A percentile compares a stretch with the other conserved stretches of the same genome.
phyloP scores from a whole-genome alignment of 2,113 vertebrate species.

The Origma solitaria region DNA sequence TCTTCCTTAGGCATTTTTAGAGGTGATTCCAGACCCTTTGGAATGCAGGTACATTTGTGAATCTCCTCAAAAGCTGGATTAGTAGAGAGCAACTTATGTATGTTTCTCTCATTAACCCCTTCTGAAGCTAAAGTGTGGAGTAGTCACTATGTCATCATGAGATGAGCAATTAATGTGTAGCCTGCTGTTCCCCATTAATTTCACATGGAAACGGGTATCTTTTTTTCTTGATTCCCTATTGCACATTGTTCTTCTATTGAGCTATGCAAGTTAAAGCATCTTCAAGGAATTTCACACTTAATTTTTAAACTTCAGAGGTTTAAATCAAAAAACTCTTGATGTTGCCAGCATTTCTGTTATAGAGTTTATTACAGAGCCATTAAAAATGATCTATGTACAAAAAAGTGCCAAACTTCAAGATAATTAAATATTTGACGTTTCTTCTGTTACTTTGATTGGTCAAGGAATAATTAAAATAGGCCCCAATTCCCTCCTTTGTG shows the following conservation, averaged over 20 bases:
- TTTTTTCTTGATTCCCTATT: not conserved
- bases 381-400: not conserved
- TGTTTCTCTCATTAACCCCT: not conserved
- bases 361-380: not conserved
- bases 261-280: not conserved
- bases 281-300: not conserved
- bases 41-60: fast-evolving
- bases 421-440: not conserved
- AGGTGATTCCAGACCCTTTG: not conserved
- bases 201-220: not conserved
- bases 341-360: not conserved
- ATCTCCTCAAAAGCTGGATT: not conserved
- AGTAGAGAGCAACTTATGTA: not conserved
- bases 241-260: not conserved
- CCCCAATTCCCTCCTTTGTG: not conserved
- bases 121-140: not conserved
- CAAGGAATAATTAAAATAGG: not conserved
- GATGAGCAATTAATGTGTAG: not conserved
- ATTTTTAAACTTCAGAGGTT: not conserved
- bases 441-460: not conserved
- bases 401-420: not conserved
- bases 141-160: not conserved
- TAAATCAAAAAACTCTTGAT: not conserved
- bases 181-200: not conserved
- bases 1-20: not conserved